Percentiles rank a stretch among this genome's conserved stretches.
Conservation (phyloP, 2,888 invertebrate genomes). For the Actias luna region DNA sequence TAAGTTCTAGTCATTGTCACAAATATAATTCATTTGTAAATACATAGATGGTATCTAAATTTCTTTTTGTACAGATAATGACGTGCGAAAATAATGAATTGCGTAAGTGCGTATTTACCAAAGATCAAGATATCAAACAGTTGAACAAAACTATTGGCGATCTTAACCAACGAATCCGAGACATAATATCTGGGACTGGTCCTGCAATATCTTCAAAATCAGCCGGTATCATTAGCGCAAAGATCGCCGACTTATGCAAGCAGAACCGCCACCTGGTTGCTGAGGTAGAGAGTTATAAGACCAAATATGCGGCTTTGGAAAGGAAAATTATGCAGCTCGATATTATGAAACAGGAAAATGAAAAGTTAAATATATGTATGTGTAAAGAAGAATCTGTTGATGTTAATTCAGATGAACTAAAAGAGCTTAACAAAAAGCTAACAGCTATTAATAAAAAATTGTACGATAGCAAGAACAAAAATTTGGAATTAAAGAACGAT, state of each 20-base stretch:
- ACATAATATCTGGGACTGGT: conserved; percentile 71
- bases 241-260: conserved; percentile 85
- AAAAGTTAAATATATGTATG: conserved; percentile 55
- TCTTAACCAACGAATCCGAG: conserved; percentile 73
- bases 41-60: too few species aligned
- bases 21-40: not conserved
- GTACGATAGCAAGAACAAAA: conserved; percentile 86
- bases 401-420: conserved; percentile 73
- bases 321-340: conserved; percentile 72
- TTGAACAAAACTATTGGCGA: conserved; percentile 63
- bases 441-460: conserved; percentile 82
- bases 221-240: conserved; percentile 81
- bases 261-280: conserved; percentile 84
- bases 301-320: conserved; percentile 81
- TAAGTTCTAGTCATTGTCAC: not conserved
- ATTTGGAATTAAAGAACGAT: conserved; percentile 86
- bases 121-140: conserved; percentile 71
- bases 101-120: conserved; percentile 72
- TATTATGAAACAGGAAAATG: conserved; percentile 58
- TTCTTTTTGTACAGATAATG: conserved; percentile 62
- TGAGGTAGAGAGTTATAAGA: conserved; percentile 82
- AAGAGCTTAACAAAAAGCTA: conserved; percentile 83
- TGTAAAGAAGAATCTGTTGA: conserved; percentile 74
- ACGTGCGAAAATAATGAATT: conserved; percentile 81
- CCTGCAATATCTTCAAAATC: conserved; percentile 75